Evolutionary conservation across 2,888 invertebrate genomes (phyloP), one percentile per base, ranked within the genome.

Genomic region (Papilio elwesi): DNA sequence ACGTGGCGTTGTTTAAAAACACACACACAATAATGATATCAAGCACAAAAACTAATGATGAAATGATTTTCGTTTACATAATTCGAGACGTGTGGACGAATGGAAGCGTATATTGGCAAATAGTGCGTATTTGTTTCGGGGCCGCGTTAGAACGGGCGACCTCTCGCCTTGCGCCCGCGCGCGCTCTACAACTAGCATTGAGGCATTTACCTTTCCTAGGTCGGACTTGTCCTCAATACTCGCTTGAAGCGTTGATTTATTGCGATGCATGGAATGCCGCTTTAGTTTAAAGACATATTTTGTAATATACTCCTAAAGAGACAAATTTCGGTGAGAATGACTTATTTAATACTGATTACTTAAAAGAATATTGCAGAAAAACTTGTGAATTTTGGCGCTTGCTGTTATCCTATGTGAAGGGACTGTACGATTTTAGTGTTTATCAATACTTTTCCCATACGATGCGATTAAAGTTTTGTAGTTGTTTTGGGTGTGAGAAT

Each of bases 121-220:
- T 90, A 88, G 87, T 87, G 85, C 79, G 87, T 87, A 86, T 91
- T 89, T 87, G 87, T 88, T 91, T 91, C 85, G 89, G 88, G 91
- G 91, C 84, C 86, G 83, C 72, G 86, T 87, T 90, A 88, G 90
- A 91, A 87, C 85, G 91, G 89, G 81, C 89, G 90, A 90, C 91
- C 92, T 92, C 92, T 88, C 88, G 90, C 85, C 87, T 87, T 83
- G 82, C 79, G 75, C 77, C 80, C 78, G 80, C 85, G 83, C 78
- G 80, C 85, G 83, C 83, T 85, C 85, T 83, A 83, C 84, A 81
- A 81, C 87, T 86, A 90, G 87, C 90, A 90, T 91, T 91, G 90
- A 91, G 84, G 90, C 88, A 90, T 91, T 91, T 92, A 91, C 92
- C 92, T 92, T 92, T 92, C 92, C 90, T 91, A 91, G 92, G 89